Conservation (phyloP, 2,113 vertebrate species). For the Macquaria ambigua region DNA sequence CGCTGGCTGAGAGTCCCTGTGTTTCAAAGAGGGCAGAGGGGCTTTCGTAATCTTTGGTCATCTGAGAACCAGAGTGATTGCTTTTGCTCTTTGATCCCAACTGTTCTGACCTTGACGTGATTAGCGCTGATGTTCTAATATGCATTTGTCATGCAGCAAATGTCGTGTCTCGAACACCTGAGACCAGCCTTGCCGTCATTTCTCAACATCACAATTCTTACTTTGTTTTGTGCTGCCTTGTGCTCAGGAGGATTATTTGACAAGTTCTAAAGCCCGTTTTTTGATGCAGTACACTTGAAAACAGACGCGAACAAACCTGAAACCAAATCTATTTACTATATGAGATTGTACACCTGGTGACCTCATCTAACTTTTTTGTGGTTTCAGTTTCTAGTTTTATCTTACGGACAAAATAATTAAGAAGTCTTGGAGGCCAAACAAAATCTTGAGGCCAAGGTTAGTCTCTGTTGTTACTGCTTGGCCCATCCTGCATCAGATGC, state of each 20-base stretch:
- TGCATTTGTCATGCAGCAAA: slow-evolving; percentile 15
- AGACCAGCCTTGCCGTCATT: neutral
- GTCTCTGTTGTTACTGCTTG: neutral
- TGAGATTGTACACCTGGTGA: neutral
- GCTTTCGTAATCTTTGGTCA: neutral
- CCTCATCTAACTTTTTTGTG: neutral
- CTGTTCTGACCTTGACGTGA: slow-evolving; percentile 12
- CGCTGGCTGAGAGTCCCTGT: neutral
- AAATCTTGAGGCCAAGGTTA: neutral
- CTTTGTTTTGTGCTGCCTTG: neutral
- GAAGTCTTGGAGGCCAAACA: neutral
- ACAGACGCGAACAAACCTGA: neutral
- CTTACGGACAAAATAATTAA: neutral
- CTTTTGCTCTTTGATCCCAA: slow-evolving; percentile 16
- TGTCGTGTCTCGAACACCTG: neutral
- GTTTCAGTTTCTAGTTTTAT: neutral
- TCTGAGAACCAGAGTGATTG: slow-evolving; percentile 1
- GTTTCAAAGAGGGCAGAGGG: slow-evolving; percentile 15
- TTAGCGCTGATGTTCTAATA: neutral
- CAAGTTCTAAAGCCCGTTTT: neutral
- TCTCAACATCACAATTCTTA: slow-evolving; percentile 20
- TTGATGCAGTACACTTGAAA: neutral
- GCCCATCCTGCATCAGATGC: neutral
- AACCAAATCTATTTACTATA: too few relatives aligned
- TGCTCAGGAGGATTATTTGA: neutral